Conservation (phyloP, 1,140 invertebrate species). For the Papilio aristodemus region DNA sequence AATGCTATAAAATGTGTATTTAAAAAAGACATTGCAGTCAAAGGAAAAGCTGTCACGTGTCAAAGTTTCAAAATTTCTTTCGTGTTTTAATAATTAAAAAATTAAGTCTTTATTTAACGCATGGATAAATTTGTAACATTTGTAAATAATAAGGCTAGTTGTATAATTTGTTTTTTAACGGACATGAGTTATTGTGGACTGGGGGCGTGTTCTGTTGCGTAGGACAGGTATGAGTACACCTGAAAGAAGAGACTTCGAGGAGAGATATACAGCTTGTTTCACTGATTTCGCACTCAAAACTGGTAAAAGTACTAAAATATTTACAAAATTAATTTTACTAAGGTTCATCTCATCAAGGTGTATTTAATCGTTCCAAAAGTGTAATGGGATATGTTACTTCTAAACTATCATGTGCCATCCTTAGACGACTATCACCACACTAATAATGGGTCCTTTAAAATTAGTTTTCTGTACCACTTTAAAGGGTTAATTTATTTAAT, state of each 20-base stretch:
- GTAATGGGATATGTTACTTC: too few relatives aligned
- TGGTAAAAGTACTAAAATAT: constrained; percentile 42
- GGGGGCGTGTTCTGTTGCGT: constrained; percentile 35
- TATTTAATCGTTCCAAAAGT: too few relatives aligned
- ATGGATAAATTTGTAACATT: constrained; percentile 4
- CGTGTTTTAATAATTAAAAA: constrained; percentile 13
- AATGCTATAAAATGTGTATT: background rate
- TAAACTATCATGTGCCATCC: too few relatives aligned
- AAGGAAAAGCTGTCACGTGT: constrained; percentile 24
- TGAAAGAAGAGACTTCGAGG: constrained; percentile 64
- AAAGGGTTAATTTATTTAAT: too few relatives aligned
- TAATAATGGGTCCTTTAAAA: too few relatives aligned
- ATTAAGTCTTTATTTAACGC: constrained; percentile 13
- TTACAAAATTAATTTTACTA: too few relatives aligned
- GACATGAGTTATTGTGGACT: constrained; percentile 42
- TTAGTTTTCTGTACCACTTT: too few relatives aligned
- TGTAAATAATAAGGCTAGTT: constrained; percentile 22
- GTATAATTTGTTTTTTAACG: constrained; percentile 29
- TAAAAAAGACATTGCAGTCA: background rate
- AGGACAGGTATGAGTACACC: constrained; percentile 59
- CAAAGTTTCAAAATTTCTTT: constrained; percentile 31
- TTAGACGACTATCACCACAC: too few relatives aligned
- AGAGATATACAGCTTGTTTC: constrained; percentile 67
- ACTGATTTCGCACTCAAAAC: constrained; percentile 68
- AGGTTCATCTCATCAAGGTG: too few relatives aligned